phyloP scores from a whole-genome alignment of 2,888 invertebrate species.

The Lasioglossum calceatum region DNA sequence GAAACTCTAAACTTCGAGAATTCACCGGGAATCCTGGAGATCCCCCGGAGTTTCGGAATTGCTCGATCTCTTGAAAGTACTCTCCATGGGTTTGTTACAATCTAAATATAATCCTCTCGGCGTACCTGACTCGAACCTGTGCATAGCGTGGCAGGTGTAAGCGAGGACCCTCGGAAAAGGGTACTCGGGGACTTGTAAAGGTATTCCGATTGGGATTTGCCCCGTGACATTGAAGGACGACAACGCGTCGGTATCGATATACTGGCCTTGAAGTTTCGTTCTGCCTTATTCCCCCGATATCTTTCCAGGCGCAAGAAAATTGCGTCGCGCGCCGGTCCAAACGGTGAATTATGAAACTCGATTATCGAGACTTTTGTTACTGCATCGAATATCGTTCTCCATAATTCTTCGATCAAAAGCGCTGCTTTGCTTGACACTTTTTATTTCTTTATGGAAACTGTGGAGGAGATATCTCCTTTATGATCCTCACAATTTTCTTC shows the following conservation, averaged over 20 bases:
- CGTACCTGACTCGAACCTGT: not conserved
- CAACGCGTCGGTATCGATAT: slow-evolving; percentile 4
- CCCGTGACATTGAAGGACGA: not conserved
- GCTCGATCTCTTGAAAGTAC: slow-evolving; percentile 10
- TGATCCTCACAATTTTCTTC: not conserved
- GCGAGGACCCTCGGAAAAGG: slow-evolving; percentile 15
- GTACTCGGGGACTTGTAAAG: slow-evolving; percentile 10
- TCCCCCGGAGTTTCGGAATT: not conserved
- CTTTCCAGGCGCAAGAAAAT: not conserved
- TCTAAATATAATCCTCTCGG: slow-evolving; percentile 25
- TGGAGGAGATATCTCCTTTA: not conserved
- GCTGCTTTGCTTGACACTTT: not conserved
- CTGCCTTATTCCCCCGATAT: not conserved
- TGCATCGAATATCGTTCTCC: not conserved
- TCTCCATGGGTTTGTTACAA: slow-evolving; percentile 27
- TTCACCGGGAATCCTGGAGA: not conserved
- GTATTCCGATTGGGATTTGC: slow-evolving; percentile 28
- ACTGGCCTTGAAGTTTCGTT: not conserved
- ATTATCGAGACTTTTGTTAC: not conserved
- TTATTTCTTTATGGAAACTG: not conserved
- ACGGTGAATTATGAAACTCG: not conserved
- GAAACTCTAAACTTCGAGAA: not conserved
- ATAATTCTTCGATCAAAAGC: not conserved
- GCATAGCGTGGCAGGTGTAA: slow-evolving; percentile 15
- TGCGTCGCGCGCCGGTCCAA: not conserved